Base-by-base conservation (phyloP, 1,140 invertebrate genomes). In the Harpegnathos saltator region DNA sequence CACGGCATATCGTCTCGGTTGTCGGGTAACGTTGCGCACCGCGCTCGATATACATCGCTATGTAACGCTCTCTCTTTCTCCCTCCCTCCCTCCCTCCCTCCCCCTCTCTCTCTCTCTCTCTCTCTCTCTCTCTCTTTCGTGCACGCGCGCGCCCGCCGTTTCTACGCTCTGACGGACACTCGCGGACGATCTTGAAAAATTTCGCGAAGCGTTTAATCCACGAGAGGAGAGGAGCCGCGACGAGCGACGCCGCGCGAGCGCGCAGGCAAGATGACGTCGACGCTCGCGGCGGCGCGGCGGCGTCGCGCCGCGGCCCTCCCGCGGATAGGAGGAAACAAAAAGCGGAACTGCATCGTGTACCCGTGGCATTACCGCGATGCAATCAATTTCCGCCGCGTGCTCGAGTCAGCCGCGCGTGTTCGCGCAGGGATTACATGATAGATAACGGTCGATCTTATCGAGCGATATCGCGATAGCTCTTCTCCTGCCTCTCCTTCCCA, bases 321-420 rank as follows among this genome's bases (percentile, higher is more conserved):
- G 24, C 24, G 44, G 19, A 52, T 69, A 69, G 19, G 50, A 26
- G n/a, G 63, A 7, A 68, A 78, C 33, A 80, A 80, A 80, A 71
- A 80, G 65, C 65, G n/a, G 24, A 48, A 78, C 26, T 65, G 15
- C 74, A 15, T 66, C 50, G 74, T 50, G 75, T 77, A 65, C n/a
- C 22, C 38, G 38, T 24, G 56, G 22, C 75, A 78, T 68, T 78
- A 78, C 52, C 33, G 65, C 65, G 75, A 71, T 80, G 75, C 75
- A 80, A 80, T 80, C 75, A 80, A 80, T 80, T 80, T 80, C 24
- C 52, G 33, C 75, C 52, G 65, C 63, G 62, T 69, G 75, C 73
- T 62, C 58, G 38, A 75, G 73, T 52, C 44, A 44, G 33, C n/a
- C 73, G 61, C 61, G 50, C 73, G 59, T 65, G 73, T 69, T 68